phyloP scores from a whole-genome alignment of 2,113 vertebrate genomes.

The Rhinolophus sinicus region DNA sequence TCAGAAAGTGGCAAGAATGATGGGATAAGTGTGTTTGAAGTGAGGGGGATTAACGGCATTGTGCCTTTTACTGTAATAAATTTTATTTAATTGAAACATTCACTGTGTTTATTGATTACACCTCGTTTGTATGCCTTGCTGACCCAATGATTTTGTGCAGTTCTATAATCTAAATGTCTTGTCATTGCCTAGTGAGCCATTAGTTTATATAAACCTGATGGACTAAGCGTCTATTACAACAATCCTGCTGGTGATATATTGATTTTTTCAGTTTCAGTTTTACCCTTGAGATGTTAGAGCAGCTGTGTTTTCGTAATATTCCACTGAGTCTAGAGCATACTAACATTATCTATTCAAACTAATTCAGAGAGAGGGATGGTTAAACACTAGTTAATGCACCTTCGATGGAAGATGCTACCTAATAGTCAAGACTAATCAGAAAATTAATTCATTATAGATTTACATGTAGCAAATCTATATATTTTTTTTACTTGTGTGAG shows the following conservation, averaged over 20 bases:
- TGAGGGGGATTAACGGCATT: too few species aligned
- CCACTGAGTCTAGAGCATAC: background rate
- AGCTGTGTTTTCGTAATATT: slow-evolving; percentile 73
- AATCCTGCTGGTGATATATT: slow-evolving; percentile 77
- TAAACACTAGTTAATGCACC: background rate
- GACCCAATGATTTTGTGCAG: slow-evolving; percentile 46
- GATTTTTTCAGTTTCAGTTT: slow-evolving; percentile 80
- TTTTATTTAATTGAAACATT: too few species aligned
- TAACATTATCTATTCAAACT: background rate
- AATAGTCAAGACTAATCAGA: background rate
- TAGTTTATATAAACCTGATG: slow-evolving; percentile 79
- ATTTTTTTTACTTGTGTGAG: background rate
- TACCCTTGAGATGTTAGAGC: slow-evolving; percentile 75
- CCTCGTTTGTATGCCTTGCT: slow-evolving; percentile 33
- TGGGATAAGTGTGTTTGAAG: too few species aligned
- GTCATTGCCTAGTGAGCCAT: slow-evolving; percentile 58
- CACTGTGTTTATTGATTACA: too few species aligned
- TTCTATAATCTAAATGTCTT: slow-evolving; percentile 79
- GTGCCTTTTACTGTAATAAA: too few species aligned
- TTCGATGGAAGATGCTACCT: background rate
- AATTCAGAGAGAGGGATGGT: background rate
- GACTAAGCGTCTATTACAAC: slow-evolving; percentile 79
- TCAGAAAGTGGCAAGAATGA: too few species aligned
- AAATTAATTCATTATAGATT: background rate
- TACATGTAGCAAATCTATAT: background rate